Conservation (phyloP, 2,113 vertebrate genomes). For the Rhinogobius similis region DNA sequence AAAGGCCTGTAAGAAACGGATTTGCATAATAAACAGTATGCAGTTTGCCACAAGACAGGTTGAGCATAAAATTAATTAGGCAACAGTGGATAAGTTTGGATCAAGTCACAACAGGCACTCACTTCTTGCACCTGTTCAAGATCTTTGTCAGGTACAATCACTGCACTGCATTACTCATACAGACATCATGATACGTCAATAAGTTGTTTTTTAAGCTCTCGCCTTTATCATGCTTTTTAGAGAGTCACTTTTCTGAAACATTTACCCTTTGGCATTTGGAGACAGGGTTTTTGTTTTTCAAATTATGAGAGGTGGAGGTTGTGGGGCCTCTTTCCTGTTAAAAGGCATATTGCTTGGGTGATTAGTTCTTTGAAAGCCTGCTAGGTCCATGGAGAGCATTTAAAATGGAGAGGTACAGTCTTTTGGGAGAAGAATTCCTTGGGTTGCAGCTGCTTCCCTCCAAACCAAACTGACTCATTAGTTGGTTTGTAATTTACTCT, state of each 20-base stretch:
- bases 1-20: neutral
- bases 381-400: constrained; percentile 44
- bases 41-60: constrained; percentile 3
- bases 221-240: neutral
- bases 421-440: constrained; percentile 31
- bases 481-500: constrained; percentile 43
- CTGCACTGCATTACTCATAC: constrained; percentile 20
- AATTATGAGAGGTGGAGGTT: constrained; percentile 26
- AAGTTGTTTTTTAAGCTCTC: neutral
- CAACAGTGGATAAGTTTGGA: constrained; percentile 20
- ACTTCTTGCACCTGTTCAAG: constrained; percentile 69
- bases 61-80: constrained; percentile 36
- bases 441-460: constrained; percentile 50
- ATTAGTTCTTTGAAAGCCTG: constrained; percentile 43
- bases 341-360: constrained; percentile 53
- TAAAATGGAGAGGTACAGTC: constrained; percentile 42
- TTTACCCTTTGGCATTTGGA: constrained; percentile 51
- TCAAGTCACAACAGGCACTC: constrained; percentile 46
- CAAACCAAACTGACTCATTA: constrained; percentile 47
- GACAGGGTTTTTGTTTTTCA: constrained; percentile 66
- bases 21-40: constrained; percentile 11
- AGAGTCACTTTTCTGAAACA: constrained; percentile 10
- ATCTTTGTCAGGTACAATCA: constrained; percentile 52
- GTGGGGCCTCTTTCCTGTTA: constrained; percentile 54
- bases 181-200: neutral